Conservation (phyloP, 2,797 vertebrate species). For the Coccyzus lansbergi region DNA sequence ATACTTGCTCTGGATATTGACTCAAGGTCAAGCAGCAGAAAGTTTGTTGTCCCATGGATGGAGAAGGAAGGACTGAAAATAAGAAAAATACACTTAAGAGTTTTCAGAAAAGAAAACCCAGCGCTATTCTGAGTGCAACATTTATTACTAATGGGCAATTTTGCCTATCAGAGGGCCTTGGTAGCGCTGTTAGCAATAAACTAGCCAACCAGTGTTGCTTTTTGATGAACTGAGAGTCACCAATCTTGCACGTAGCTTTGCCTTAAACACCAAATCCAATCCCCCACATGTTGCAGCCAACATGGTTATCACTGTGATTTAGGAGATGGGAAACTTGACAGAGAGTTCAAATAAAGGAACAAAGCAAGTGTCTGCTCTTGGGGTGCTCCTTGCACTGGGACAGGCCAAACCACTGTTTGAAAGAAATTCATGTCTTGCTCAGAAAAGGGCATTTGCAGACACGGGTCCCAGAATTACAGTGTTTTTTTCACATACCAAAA, state of each 20-base stretch:
- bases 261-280: background rate
- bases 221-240: background rate
- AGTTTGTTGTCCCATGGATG: background rate
- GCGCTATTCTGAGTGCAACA: background rate
- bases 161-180: too few relatives aligned
- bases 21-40: background rate
- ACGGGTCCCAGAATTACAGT: background rate
- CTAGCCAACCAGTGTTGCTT: background rate
- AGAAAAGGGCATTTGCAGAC: background rate
- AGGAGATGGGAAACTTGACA: background rate
- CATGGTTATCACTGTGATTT: fast-evolving
- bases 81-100: background rate
- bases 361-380: background rate
- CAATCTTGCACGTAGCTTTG: background rate
- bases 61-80: background rate
- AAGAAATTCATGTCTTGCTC: background rate
- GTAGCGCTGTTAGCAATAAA: background rate
- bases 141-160: background rate
- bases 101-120: background rate
- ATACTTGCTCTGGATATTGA: background rate
- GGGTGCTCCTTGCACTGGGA: background rate
- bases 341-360: background rate
- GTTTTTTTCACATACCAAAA: background rate
- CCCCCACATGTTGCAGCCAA: too few relatives aligned
- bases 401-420: background rate